A percentile compares a stretch with the other conserved stretches of the same genome.
These are phyloP conservation scores for Zosterops japonicus DNA, from an alignment of 2,113 vertebrate species.

Conservation along the genomic window DNA sequence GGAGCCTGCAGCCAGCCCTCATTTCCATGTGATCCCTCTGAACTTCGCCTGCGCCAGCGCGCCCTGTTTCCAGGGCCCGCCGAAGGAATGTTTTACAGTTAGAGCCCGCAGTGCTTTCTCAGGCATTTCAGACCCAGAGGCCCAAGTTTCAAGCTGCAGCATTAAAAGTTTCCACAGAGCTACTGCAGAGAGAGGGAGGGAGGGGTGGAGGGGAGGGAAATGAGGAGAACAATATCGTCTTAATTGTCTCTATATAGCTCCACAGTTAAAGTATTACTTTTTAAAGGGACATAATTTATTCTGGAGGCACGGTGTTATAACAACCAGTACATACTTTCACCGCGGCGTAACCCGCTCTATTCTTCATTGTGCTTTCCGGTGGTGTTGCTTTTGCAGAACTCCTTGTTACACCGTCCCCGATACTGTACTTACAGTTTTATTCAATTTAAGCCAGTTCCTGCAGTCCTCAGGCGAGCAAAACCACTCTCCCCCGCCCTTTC, in stretches of 20 bases:
- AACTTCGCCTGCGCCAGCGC: constrained; percentile 67
- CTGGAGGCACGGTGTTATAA: constrained; percentile 58
- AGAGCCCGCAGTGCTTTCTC: constrained; percentile 74
- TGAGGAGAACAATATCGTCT: constrained; percentile 63
- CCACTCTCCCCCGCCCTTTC: neutral
- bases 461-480: neutral
- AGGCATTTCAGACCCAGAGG: constrained; percentile 70
- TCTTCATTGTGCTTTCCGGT: constrained; percentile 60
- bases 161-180: constrained; percentile 72
- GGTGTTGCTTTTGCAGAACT: constrained; percentile 65
- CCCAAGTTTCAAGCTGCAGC: constrained; percentile 60
- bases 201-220: neutral
- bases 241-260: constrained; percentile 67
- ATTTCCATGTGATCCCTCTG: constrained; percentile 76
- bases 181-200: constrained; percentile 52
- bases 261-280: constrained; percentile 69
- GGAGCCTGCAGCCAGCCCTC: constrained; percentile 72
- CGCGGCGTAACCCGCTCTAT: constrained; percentile 57
- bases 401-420: constrained; percentile 35
- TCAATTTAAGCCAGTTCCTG: constrained; percentile 61
- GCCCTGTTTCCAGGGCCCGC: constrained; percentile 75
- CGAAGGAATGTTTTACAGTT: constrained; percentile 77
- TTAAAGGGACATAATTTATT: constrained; percentile 71
- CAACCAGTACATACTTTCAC: constrained; percentile 61
- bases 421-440: constrained; percentile 67